Percentiles rank a stretch among this genome's conserved stretches.
These are phyloP conservation scores for Drosophila chauvacae DNA, from an alignment of 1,140 invertebrate species.

Conservation along the genomic window DNA sequence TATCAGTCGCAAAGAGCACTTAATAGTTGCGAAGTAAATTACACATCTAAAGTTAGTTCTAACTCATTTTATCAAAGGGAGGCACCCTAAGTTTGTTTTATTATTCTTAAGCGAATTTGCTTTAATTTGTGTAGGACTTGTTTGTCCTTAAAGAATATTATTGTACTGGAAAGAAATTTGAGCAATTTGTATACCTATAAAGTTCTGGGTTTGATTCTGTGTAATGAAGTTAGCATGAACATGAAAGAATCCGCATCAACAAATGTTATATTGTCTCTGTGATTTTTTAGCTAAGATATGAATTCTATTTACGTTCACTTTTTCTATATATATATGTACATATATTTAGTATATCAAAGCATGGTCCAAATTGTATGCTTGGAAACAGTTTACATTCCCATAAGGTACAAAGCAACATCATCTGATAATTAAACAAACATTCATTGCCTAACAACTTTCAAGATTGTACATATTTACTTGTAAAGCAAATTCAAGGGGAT, in stretches of 20 bases:
- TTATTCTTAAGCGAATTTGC: too few relatives aligned
- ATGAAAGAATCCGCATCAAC: too few relatives aligned
- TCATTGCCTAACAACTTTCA: neutral
- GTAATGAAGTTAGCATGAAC: neutral
- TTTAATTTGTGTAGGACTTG: too few relatives aligned
- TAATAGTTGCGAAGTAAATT: neutral
- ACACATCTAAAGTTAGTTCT: neutral
- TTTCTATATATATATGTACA: neutral
- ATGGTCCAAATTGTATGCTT: neutral
- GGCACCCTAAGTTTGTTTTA: too few relatives aligned
- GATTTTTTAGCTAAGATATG: neutral
- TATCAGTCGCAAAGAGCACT: neutral
- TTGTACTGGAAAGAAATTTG: neutral
- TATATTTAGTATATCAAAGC: neutral
- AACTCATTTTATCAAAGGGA: too few relatives aligned
- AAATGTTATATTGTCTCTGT: too few relatives aligned
- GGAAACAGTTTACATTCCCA: neutral
- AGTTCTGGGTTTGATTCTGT: neutral
- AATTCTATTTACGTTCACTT: slow-evolving; percentile 6
- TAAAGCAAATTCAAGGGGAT: neutral
- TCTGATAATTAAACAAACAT: neutral
- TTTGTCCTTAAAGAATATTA: neutral
- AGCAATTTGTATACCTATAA: neutral
- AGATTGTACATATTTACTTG: neutral
- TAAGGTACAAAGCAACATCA: neutral